A percentile compares a stretch with the other conserved stretches of the same genome.
Evolutionary conservation across 1,140 invertebrate genomes (phyloP).

Genomic region (Parapsyche elsis): DNA sequence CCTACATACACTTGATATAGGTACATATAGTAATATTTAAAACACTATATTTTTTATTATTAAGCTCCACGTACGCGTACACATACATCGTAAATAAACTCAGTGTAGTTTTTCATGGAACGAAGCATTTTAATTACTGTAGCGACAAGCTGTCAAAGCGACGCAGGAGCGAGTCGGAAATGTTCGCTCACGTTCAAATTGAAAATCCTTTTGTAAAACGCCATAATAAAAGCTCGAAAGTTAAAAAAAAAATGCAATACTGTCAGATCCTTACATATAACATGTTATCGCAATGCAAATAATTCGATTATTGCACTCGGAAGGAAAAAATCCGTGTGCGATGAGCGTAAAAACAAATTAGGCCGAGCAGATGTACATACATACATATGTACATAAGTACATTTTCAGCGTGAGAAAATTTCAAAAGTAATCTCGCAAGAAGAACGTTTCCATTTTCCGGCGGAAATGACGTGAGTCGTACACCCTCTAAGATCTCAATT

Average conservation of each 20-base stretch:
- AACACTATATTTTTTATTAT: too few species aligned
- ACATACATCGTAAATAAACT: too few species aligned
- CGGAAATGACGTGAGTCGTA: slow-evolving; percentile 14
- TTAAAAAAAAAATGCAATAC: background rate
- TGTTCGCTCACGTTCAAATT: background rate
- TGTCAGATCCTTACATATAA: background rate
- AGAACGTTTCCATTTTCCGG: slow-evolving; percentile 22
- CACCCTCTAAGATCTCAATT: slow-evolving; percentile 19
- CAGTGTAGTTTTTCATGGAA: background rate
- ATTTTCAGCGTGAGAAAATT: slow-evolving; percentile 26
- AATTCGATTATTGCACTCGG: too few species aligned
- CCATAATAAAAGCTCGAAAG: background rate
- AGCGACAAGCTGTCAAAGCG: background rate
- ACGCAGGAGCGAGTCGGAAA: background rate
- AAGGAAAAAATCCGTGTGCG: background rate
- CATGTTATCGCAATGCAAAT: background rate
- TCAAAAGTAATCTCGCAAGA: slow-evolving; percentile 9
- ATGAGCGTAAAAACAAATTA: background rate
- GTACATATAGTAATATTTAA: too few species aligned
- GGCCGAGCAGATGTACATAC: background rate
- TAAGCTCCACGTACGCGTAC: too few species aligned
- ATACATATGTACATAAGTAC: background rate
- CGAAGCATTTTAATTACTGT: background rate
- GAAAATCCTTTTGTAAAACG: background rate
- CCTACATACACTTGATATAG: too few species aligned